Evolutionary conservation across 1,140 invertebrate genomes (phyloP).

Genomic region (Homarus americanus): DNA sequence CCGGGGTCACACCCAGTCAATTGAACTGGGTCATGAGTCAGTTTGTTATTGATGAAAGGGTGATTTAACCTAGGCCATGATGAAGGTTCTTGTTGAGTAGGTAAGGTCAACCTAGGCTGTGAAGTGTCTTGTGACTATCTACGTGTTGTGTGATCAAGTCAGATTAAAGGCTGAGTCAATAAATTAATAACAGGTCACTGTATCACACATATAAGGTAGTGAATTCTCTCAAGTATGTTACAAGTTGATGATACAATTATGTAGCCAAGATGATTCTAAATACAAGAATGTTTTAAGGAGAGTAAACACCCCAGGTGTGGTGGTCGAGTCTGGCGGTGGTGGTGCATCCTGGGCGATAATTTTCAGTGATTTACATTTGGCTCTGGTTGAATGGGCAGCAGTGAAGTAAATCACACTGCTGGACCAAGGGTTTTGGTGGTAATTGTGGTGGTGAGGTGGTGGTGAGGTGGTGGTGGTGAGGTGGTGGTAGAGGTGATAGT

Average conservation of each 20-base stretch:
- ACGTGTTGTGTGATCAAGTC: constrained; percentile 33
- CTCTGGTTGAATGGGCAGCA: constrained; percentile 66
- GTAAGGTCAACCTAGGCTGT: constrained; percentile 39
- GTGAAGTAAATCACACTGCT: constrained; percentile 60
- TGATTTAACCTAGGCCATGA: constrained; percentile 37
- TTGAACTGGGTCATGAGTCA: constrained; percentile 25
- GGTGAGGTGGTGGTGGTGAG: constrained; percentile 33
- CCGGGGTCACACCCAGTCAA: constrained; percentile 34
- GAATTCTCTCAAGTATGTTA: not conserved
- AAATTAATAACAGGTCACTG: constrained; percentile 43
- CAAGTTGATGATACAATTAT: constrained; percentile 35
- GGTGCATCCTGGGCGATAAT: constrained; percentile 62
- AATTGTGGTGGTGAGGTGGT: constrained; percentile 38
- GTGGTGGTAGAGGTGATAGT: not conserved
- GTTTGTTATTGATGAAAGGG: constrained; percentile 20
- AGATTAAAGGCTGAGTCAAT: constrained; percentile 29
- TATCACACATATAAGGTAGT: constrained; percentile 27
- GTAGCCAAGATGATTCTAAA: constrained; percentile 34
- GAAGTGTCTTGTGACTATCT: constrained; percentile 47
- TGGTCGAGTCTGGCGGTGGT: constrained; percentile 65
- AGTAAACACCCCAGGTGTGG: constrained; percentile 58
- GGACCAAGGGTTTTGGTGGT: constrained; percentile 40
- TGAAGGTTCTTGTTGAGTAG: not conserved
- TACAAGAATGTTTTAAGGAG: not conserved
- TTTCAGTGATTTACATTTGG: constrained; percentile 70